Evolutionary conservation across 2,797 vertebrate species (phyloP).

Genomic region (Rhinatrema bivittatum): DNA sequence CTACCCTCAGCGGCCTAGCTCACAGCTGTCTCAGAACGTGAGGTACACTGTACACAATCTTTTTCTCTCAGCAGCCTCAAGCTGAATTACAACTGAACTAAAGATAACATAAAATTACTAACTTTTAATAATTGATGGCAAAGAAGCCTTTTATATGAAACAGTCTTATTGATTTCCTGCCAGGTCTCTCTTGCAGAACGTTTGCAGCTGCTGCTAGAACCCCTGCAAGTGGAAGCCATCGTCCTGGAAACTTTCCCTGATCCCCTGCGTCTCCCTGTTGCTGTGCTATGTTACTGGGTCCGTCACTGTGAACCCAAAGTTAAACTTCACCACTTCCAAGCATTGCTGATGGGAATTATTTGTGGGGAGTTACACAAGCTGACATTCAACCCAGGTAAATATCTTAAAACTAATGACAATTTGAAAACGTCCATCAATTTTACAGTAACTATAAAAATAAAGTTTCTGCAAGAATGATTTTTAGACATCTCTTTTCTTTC

Average conservation of each 20-base stretch:
- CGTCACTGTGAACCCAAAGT: slow-evolving; percentile 52
- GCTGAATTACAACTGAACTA: too few species aligned
- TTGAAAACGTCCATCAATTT: too few species aligned
- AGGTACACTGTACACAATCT: too few species aligned
- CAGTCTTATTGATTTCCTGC: slow-evolving; percentile 14
- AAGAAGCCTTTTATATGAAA: not conserved
- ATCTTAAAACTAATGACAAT: not conserved
- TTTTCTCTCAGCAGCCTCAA: too few species aligned
- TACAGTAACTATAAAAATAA: too few species aligned
- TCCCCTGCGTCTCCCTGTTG: slow-evolving; percentile 62
- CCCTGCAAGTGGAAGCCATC: slow-evolving; percentile 57
- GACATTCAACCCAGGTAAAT: slow-evolving; percentile 38
- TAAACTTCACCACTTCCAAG: slow-evolving; percentile 59
- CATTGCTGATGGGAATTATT: slow-evolving; percentile 72
- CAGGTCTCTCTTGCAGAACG: slow-evolving; percentile 59
- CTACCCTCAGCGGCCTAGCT: too few species aligned
- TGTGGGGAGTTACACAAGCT: slow-evolving; percentile 63
- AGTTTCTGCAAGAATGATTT: too few species aligned
- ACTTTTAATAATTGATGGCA: too few species aligned
- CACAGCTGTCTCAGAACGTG: not conserved
- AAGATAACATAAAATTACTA: not conserved
- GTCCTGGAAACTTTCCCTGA: slow-evolving; percentile 52
- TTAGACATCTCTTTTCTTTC: too few species aligned
- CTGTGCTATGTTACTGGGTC: slow-evolving; percentile 76
- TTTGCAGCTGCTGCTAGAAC: slow-evolving; percentile 59